Base-by-base conservation (phyloP, 2,888 invertebrate genomes). In the Sinodicranocentrus sp. region DNA sequence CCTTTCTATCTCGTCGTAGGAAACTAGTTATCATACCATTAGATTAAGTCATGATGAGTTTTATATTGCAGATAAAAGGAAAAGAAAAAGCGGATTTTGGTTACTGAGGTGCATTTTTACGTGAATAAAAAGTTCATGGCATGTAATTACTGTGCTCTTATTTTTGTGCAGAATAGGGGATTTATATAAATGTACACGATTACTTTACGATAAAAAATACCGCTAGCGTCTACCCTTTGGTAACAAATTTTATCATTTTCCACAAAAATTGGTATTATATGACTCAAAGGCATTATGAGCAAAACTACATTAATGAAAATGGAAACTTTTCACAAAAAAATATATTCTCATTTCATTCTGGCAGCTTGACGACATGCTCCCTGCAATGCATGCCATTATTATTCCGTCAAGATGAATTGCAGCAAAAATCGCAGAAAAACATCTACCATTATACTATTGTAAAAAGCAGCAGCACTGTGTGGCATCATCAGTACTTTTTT, bases 121-220 rank as follows among this genome's bases (percentile, higher is more conserved):
- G 13, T 21, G 71, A 59, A 68, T 65, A 73, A 75, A 82, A 82
- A 75, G 82, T 75, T 82, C 82, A 82, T 82, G 82, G 82, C 82
- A 75, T 82, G 75, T 82, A 82, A 82, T 82, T 82, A 82, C 73
- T 68, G 68, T 82, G 82, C 75, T 82, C 82, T 75, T 82, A 80
- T 80, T 80, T 73, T 68, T 72, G 48, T 65, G 65, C 65, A 33
- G 33, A 61, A 71, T 72, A 65, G 17, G 44, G 57, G 25, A 59
- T 63, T 59, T 61, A 28, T 33, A 33, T 21, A 63, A 63, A 17
- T 21, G 21, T 43, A 43, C 43, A 43, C 65, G 43, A 65, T 19
- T 65, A 48, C 48, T 48, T 48, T 48, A n/a, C 26, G 33, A 71
- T 19, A 44, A 77, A 77, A 77, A 59, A 39, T 77, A 77, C 67